Evolutionary conservation across 2,113 vertebrate genomes (phyloP).

Genomic region (Heliornis fulica): DNA sequence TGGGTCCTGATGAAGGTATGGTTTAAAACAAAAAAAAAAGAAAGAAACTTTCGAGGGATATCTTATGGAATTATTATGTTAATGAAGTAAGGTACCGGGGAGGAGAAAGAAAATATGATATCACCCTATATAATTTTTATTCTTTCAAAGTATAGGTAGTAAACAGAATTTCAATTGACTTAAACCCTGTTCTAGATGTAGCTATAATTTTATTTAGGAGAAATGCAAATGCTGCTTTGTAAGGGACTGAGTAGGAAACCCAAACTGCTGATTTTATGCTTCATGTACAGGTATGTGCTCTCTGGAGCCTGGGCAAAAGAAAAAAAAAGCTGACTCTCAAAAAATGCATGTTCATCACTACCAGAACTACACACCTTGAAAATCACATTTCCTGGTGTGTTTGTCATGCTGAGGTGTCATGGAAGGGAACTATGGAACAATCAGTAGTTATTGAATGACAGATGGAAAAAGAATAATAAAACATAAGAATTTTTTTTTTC

Average conservation of each 20-base stretch:
- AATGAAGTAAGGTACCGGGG: background rate
- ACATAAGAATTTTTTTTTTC: background rate
- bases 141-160: background rate
- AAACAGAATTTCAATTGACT: background rate
- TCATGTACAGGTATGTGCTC: background rate
- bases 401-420: background rate
- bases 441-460: background rate
- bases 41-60: background rate
- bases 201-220: background rate
- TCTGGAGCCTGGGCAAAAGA: background rate
- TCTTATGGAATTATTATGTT: background rate
- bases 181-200: background rate
- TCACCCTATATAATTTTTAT: background rate
- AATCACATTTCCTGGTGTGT: background rate
- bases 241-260: background rate
- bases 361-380: background rate
- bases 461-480: background rate
- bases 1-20: background rate
- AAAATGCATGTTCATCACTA: background rate
- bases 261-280: background rate
- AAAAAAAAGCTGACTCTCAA: background rate
- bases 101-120: background rate
- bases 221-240: background rate
- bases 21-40: background rate
- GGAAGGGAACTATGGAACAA: background rate